Conservation (phyloP, 2,888 invertebrate genomes). For the Parnassius smintheus region DNA sequence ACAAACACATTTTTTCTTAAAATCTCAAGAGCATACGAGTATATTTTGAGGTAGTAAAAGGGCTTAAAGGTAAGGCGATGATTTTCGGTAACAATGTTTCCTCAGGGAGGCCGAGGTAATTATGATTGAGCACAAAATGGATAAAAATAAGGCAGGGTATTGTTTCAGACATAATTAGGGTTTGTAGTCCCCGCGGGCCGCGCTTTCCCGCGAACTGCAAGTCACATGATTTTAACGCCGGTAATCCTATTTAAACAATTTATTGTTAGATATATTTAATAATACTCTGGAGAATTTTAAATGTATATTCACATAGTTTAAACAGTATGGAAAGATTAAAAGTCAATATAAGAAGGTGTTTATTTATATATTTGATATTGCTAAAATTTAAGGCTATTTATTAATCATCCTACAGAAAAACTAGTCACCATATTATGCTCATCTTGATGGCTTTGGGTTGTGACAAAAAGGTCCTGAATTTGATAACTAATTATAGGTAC, state of each 20-base stretch:
- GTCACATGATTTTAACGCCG: constrained; percentile 48
- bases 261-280: constrained; percentile 21
- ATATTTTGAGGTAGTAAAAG: constrained; percentile 52
- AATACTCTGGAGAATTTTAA: constrained; percentile 7
- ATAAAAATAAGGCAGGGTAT: constrained; percentile 75
- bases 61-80: constrained; percentile 51
- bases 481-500: no score
- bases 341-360: no score
- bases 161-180: constrained; percentile 79
- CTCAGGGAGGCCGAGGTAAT: constrained; percentile 66
- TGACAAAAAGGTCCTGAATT: no score
- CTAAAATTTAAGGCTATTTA: no score
- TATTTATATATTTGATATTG: no score
- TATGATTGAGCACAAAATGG: constrained; percentile 80
- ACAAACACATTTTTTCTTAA: constrained; percentile 13
- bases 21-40: constrained; percentile 5
- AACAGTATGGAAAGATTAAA: no score
- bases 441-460: no score
- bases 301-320: background rate
- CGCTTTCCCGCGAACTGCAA: constrained; percentile 50
- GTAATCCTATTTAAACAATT: constrained; percentile 32
- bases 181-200: constrained; percentile 71
- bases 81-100: constrained; percentile 67
- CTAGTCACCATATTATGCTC: no score
- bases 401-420: no score